These are phyloP conservation scores for Helobdella robusta DNA, from an alignment of 2,888 invertebrate species.

Conservation along the genomic window DNA sequence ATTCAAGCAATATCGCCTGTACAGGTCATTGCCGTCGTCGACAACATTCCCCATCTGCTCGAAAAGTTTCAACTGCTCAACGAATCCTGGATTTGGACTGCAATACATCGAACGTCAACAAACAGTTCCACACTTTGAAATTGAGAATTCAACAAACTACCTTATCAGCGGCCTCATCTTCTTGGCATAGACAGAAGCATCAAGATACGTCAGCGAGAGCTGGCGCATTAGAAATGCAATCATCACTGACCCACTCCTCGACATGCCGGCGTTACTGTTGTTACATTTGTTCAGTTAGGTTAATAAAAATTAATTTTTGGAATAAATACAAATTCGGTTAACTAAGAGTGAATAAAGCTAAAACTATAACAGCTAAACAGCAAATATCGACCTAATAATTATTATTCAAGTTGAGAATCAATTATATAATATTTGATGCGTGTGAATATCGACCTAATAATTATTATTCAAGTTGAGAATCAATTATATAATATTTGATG, in stretches of 20 bases:
- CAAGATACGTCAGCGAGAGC: conserved; percentile 62
- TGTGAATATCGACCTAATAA: no score
- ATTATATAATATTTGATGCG: no score
- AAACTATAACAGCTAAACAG: no score
- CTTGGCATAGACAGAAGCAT: conserved; percentile 57
- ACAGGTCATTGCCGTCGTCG: conserved; percentile 36
- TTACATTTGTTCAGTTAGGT: not conserved
- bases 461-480: no score
- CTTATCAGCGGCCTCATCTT: conserved; percentile 36
- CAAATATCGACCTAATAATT: no score
- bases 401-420: no score
- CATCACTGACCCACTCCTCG: conserved; percentile 76
- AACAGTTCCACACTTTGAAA: not conserved
- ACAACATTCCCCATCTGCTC: conserved; percentile 42
- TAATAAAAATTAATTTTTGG: no score
- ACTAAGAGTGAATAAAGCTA: no score
- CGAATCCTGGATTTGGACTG: conserved; percentile 46
- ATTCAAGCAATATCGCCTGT: conserved; percentile 38
- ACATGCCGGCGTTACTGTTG: conserved; percentile 73
- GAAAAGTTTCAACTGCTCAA: conserved; percentile 43
- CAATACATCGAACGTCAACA: conserved; percentile 14
- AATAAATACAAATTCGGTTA: no score
- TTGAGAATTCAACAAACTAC: conserved; percentile 7
- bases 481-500: no score
- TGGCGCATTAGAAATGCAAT: conserved; percentile 81